Percentiles rank a stretch among this genome's conserved stretches.
phyloP scores from a whole-genome alignment of 2,113 vertebrate species.

The Lasiurus borealis region DNA sequence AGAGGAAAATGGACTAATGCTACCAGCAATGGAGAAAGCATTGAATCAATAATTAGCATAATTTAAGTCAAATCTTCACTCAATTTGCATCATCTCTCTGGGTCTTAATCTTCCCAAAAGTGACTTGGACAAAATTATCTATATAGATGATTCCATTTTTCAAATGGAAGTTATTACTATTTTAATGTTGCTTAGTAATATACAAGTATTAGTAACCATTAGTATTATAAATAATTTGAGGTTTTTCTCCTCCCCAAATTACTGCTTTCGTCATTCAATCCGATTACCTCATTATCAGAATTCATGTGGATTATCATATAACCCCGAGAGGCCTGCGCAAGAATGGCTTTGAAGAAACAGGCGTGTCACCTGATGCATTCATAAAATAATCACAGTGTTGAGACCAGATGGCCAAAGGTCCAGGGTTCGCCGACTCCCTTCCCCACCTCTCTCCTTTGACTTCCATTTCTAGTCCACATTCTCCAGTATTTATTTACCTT shows the following conservation, averaged over 20 bases:
- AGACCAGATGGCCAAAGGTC: conserved; percentile 62
- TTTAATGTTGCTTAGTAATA: conserved; percentile 65
- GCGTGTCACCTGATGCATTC: conserved; percentile 56
- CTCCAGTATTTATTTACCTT: conserved; percentile 76
- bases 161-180: conserved; percentile 73
- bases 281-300: conserved; percentile 78
- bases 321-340: conserved; percentile 33
- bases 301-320: conserved; percentile 66
- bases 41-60: background rate
- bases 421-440: conserved; percentile 41
- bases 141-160: background rate
- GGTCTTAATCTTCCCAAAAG: background rate
- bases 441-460: conserved; percentile 34
- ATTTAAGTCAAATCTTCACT: background rate
- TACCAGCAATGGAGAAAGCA: background rate
- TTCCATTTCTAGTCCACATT: conserved; percentile 62
- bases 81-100: background rate
- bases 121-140: background rate
- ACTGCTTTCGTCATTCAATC: conserved; percentile 63
- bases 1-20: background rate
- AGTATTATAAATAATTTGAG: conserved; percentile 76
- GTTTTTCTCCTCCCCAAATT: conserved; percentile 65
- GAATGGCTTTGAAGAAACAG: conserved; percentile 72
- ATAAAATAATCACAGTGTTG: conserved; percentile 75
- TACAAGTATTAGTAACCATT: conserved; percentile 54